Evolutionary conservation across 2,113 vertebrate genomes (phyloP).

Genomic region (Chroicocephalus ridibundus): DNA sequence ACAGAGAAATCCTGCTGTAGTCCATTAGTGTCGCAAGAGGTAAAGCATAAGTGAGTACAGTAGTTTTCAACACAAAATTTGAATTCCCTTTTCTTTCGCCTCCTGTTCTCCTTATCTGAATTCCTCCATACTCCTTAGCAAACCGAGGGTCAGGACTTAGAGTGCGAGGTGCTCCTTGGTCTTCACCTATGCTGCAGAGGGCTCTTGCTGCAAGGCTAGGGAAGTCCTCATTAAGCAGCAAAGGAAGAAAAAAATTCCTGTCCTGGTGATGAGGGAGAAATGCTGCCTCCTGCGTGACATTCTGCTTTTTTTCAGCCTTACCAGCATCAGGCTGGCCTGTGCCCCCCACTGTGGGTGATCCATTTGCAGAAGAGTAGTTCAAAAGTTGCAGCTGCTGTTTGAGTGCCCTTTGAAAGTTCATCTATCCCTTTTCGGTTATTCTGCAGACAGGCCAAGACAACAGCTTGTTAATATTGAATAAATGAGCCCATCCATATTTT

Average conservation of each 20-base stretch:
- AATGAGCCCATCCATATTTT: slow-evolving; percentile 24
- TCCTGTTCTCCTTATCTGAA: neutral
- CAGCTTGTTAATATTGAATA: slow-evolving; percentile 32
- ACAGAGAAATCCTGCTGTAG: neutral
- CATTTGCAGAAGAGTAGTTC: neutral
- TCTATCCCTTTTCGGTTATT: neutral
- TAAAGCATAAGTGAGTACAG: neutral
- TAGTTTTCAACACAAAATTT: neutral
- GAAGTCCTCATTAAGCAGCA: neutral
- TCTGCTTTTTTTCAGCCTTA: neutral
- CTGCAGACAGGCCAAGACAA: neutral
- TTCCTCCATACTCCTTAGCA: neutral
- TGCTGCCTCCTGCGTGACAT: neutral
- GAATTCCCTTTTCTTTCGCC: neutral
- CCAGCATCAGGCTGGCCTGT: neutral
- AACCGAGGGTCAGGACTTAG: neutral
- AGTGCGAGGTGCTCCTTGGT: neutral
- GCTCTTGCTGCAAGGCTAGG: neutral
- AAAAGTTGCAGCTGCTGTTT: neutral
- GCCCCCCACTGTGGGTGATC: neutral
- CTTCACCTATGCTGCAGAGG: neutral
- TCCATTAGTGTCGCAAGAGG: neutral
- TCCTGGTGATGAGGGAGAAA: neutral
- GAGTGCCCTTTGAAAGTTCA: neutral
- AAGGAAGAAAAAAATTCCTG: neutral